A percentile compares a stretch with the other conserved stretches of the same genome.
phyloP scores from a whole-genome alignment of 2,888 invertebrate genomes.

The Lepidocyrtoides sp. region DNA sequence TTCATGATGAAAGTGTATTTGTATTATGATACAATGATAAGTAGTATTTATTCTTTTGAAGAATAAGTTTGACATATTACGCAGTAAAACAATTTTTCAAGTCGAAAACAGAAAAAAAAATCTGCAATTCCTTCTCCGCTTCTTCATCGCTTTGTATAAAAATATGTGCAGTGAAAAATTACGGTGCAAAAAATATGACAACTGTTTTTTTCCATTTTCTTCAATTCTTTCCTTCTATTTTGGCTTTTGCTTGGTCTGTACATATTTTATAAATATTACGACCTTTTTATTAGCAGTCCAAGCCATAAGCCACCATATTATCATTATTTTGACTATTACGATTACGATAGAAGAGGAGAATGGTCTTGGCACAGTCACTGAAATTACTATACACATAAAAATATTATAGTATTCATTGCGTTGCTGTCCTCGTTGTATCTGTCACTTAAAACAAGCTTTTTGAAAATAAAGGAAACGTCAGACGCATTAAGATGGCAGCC shows the following conservation, averaged over 20 bases:
- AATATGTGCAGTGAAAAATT: not conserved
- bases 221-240: not conserved
- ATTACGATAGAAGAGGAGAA: not conserved
- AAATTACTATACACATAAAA: slow-evolving; percentile 34
- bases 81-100: not conserved
- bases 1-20: not conserved
- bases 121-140: not conserved
- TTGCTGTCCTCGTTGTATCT: slow-evolving; percentile 21
- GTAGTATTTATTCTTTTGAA: not conserved
- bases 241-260: not conserved
- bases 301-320: slow-evolving; percentile 7
- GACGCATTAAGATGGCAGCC: slow-evolving; percentile 23
- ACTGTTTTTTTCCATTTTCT: not conserved
- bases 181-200: not conserved
- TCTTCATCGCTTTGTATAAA: not conserved
- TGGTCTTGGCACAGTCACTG: slow-evolving; percentile 14
- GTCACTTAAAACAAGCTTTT: slow-evolving; percentile 35
- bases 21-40: not conserved
- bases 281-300: not conserved
- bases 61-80: not conserved
- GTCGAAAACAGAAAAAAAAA: not conserved
- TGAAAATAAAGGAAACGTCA: slow-evolving; percentile 37
- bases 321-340: slow-evolving; percentile 2
- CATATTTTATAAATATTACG: slow-evolving; percentile 8
- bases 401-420: slow-evolving; percentile 29